Evolutionary conservation across 1,140 invertebrate species (phyloP).

Genomic region (Papilio dardanus): DNA sequence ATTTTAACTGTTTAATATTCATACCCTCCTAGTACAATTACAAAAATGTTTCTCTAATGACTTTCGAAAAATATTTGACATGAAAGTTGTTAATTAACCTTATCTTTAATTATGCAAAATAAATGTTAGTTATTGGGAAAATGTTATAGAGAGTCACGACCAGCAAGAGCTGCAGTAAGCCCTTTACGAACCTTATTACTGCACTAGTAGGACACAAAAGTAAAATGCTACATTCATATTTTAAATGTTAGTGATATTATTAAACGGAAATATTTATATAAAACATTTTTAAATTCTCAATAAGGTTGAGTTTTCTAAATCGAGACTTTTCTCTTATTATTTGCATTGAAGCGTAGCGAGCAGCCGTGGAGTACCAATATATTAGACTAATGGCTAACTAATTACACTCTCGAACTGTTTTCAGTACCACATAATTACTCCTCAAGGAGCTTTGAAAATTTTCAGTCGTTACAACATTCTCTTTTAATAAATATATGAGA

Average conservation of each 20-base stretch:
- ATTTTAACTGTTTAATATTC: constrained; percentile 49
- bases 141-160: no score
- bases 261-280: no score
- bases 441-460: constrained; percentile 56
- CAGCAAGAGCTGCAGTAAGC: no score
- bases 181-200: no score
- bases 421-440: constrained; percentile 67
- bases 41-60: background rate
- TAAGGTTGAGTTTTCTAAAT: constrained; percentile 53
- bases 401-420: constrained; percentile 70
- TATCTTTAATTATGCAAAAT: no score
- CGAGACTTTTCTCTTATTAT: constrained; percentile 60
- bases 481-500: constrained; percentile 26
- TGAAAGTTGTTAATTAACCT: no score
- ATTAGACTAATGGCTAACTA: constrained; percentile 77
- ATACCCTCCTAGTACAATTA: constrained; percentile 37
- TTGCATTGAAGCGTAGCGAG: constrained; percentile 59
- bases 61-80: background rate
- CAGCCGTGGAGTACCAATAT: constrained; percentile 67
- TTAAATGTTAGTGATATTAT: no score
- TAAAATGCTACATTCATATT: no score
- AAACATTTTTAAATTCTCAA: no score
- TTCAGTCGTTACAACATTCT: constrained; percentile 10
- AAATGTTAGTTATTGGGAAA: background rate
- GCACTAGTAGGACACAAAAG: no score